phyloP scores from a whole-genome alignment of 1,140 invertebrate species.

The Magallana ariakensis region DNA sequence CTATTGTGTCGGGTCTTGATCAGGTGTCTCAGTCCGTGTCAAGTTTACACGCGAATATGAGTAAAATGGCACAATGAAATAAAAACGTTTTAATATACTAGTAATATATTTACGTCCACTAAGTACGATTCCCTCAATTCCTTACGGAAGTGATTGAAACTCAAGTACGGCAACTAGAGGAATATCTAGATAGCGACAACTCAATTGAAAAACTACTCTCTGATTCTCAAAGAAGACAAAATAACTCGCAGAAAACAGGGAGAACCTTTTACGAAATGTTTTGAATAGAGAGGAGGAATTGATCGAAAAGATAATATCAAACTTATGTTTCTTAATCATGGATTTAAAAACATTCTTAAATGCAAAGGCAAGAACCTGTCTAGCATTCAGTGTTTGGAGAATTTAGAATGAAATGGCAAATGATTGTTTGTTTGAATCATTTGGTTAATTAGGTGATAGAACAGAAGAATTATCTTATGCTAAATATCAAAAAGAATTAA shows the following conservation, averaged over 20 bases:
- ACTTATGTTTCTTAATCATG: background rate
- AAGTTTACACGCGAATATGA: too few relatives aligned
- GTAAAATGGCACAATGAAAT: too few relatives aligned
- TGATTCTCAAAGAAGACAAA: background rate
- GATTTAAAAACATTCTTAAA: background rate
- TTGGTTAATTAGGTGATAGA: too few relatives aligned
- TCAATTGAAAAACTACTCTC: background rate
- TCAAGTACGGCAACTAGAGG: background rate
- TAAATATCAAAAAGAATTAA: too few relatives aligned
- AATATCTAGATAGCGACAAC: background rate
- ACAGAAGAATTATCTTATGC: too few relatives aligned
- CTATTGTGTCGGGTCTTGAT: too few relatives aligned
- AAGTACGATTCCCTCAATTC: too few relatives aligned
- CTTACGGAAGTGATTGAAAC: background rate
- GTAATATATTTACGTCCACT: too few relatives aligned
- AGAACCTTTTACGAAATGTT: background rate
- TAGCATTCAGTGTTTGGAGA: too few relatives aligned
- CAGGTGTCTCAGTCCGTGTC: too few relatives aligned
- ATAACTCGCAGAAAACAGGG: background rate
- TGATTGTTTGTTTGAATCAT: background rate
- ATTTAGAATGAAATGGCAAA: background rate
- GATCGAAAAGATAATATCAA: background rate
- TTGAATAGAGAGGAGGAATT: conserved; percentile 2
- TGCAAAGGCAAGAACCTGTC: background rate
- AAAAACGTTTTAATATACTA: too few relatives aligned